phyloP scores from a whole-genome alignment of 2,113 vertebrate genomes.

The Zosterops japonicus region DNA sequence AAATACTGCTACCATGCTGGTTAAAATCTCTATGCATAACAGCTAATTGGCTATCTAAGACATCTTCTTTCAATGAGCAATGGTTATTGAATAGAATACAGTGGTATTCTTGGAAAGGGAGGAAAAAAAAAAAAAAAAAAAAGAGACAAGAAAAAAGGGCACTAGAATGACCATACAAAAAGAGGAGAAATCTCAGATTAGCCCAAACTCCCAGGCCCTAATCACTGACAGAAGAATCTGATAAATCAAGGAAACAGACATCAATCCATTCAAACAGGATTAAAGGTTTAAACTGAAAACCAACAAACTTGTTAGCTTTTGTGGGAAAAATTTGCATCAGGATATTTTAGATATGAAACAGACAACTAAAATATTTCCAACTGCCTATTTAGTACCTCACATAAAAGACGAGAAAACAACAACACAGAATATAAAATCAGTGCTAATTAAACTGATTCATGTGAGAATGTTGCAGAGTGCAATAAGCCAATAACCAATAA shows the following conservation, averaged over 20 bases:
- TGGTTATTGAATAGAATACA: conserved; percentile 57
- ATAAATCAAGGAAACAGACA: conserved; percentile 58
- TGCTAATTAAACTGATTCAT: background rate
- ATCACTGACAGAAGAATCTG: conserved; percentile 47
- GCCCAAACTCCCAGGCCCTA: conserved; percentile 32
- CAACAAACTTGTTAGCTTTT: conserved; percentile 43
- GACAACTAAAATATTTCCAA: background rate
- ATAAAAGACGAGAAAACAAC: background rate
- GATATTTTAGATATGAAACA: conserved; percentile 14
- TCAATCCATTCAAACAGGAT: conserved; percentile 62
- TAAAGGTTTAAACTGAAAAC: conserved; percentile 65
- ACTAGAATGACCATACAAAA: conserved; percentile 50
- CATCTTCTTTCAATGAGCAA: conserved; percentile 49
- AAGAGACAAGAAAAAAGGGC: conserved; percentile 32
- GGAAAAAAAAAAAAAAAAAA: background rate
- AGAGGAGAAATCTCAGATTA: conserved; percentile 51
- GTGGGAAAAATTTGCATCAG: conserved; percentile 41
- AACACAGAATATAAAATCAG: background rate
- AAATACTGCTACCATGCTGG: conserved; percentile 62
- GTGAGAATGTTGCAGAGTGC: background rate
- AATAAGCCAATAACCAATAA: background rate
- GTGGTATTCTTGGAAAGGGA: conserved; percentile 25
- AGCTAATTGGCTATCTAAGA: conserved; percentile 67
- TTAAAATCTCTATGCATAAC: conserved; percentile 58
- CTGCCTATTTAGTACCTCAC: background rate